Base-by-base conservation (phyloP, 2,888 invertebrate genomes). In the Tenthredo distinguenda region DNA sequence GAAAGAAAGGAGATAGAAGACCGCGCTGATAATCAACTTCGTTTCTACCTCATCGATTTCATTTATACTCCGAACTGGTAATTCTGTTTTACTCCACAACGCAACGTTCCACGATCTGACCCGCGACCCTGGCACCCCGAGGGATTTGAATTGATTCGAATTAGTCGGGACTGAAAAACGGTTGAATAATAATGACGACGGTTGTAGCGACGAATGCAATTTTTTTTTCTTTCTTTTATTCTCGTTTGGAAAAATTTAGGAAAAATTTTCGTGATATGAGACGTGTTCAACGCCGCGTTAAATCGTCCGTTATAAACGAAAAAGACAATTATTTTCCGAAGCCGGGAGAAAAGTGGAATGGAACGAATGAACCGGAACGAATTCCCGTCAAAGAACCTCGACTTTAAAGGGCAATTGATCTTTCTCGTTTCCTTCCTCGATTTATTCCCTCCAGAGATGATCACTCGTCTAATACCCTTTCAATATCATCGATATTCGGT, bases 11-110 rank as follows among this genome's bases (percentile, higher is more conserved):
- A 47, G 76, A 76, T 76, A 26, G 62, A 62, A 26, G 0, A 26
- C 62, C 12, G 2, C 18, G 31, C 34, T 18, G 68, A 68, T 68
- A 76, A 76, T 47, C 76, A 47, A 76, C n/a, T 76, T 15, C 43
- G 76, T 43, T 76, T 76, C 21, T 55, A 77, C 77, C 55, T 77
- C 50, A 55, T 77, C 77, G 55, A 55, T 77, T 77, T 77, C 37
- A 55, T 21, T 26, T 43, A n/a, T 26, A 74, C n/a, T 74, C 43
- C 47, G 15, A 6, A 26, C 47, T 55, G 9, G 47, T 55, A 5
- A 34, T 50, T 55, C 77, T 55, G 50, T 77, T 77, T 31, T 18
- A 31, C 26, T 40, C 26, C 26, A 18, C 6, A 18, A 50, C 34
- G n/a, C 37, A 31, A n/a, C 18, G 72, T 72, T 72, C n/a, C 40